Evolutionary conservation across 2,113 vertebrate species (phyloP).

Genomic region (Odobenus rosmarus): DNA sequence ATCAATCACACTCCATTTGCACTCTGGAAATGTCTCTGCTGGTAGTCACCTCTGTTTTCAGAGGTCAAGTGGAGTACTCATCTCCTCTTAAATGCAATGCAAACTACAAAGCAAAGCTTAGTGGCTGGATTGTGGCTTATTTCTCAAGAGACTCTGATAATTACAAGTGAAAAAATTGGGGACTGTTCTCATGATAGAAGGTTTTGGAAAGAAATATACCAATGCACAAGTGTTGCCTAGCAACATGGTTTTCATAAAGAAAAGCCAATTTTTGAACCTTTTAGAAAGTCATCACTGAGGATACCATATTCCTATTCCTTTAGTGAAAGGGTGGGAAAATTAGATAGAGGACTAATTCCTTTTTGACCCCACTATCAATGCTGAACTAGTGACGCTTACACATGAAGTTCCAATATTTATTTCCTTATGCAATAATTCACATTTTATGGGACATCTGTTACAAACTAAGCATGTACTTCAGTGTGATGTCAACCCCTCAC

Average conservation of each 20-base stretch:
- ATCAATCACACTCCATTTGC: neutral
- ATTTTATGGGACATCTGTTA: neutral
- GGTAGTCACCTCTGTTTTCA: neutral
- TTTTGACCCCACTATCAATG: neutral
- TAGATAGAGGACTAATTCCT: neutral
- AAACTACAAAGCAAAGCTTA: conserved; percentile 24
- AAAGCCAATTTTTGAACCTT: neutral
- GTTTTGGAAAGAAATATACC: conserved; percentile 29
- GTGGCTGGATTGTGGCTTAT: conserved; percentile 55
- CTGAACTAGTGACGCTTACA: neutral
- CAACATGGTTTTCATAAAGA: neutral
- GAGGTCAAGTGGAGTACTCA: conserved; percentile 39
- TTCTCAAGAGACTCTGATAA: conserved; percentile 56
- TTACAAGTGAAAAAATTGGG: conserved; percentile 9
- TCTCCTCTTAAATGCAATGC: conserved; percentile 53
- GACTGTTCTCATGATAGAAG: neutral
- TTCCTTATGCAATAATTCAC: neutral
- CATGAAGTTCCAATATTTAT: neutral
- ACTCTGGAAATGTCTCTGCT: neutral
- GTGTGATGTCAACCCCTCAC: neutral
- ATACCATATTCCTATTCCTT: too few species aligned
- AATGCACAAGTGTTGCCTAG: conserved; percentile 29
- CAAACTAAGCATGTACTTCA: neutral
- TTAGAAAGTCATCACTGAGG: neutral
- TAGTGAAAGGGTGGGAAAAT: neutral